Base-by-base conservation (phyloP, 1,140 invertebrate genomes). In the Potamilus streckersoni region DNA sequence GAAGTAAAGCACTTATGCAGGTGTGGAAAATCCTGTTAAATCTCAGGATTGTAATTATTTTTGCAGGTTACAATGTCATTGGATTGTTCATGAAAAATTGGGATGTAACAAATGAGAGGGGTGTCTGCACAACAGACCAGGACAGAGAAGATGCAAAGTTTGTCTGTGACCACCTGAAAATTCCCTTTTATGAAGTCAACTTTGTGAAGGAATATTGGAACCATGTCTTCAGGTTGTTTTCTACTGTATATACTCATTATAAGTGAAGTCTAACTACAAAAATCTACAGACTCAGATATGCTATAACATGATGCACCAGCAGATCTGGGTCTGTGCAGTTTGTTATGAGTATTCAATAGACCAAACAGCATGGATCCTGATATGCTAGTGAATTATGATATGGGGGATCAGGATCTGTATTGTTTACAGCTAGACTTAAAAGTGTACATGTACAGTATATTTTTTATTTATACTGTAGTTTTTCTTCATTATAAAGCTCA, bases 181-280 rank as follows among this genome's bases (percentile, higher is more conserved):
- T 99, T 83, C 90, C 91, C 55, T 89, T 93, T 56, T 71, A 89
- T 73, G 88, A 91, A 69, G 94, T 97, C 1, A 94, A 97, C 90
- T 98, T 98, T 92, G 95, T 98, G 0, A 98, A 98, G 90, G 94
- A 98, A 87, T 99, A 99, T 91, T 99, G 98, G 98, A 96, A 96
- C 90, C 92, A 96, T 83, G 97, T 99, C 1, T 99, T 99, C 88
- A 92, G 91, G 94, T 96, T 91, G 78, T 83, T 80, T 56, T 38
- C 79, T 31, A 31, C 1, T 31, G 27, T 31, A 31, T 56, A 20
- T 19, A 65, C 72, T 38, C 1, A 23, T 19, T 62, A 19, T 62
- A 23, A 62, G 60, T n/a, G 6, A 62, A 62, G 6, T 49, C 38
- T 11, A 49, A 49, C 38, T 49, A 11, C 38, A 49, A 49, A 31